Conservation (phyloP, 2,797 vertebrate genomes). For the Sebastiscus tertius region DNA sequence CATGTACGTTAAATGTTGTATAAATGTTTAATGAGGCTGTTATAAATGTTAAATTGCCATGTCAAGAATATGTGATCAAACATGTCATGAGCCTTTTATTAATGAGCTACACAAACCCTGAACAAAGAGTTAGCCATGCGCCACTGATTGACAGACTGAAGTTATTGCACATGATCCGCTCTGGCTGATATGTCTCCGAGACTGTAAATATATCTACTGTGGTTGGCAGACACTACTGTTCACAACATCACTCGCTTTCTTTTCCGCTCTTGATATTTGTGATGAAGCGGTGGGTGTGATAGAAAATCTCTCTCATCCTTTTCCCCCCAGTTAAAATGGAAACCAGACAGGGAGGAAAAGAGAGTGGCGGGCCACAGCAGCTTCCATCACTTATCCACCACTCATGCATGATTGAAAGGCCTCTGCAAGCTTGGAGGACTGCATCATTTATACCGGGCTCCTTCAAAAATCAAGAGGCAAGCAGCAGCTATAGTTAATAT, state of each 20-base stretch:
- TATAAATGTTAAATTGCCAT: slow-evolving; percentile 24
- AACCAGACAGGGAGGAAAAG: slow-evolving; percentile 67
- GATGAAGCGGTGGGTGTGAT: slow-evolving; percentile 70
- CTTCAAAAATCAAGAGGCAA: slow-evolving; percentile 72
- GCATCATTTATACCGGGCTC: slow-evolving; percentile 72
- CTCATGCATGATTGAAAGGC: slow-evolving; percentile 83
- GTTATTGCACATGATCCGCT: slow-evolving; percentile 49
- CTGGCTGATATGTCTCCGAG: slow-evolving; percentile 41
- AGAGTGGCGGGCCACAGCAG: slow-evolving; percentile 67
- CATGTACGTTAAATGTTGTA: slow-evolving; percentile 32
- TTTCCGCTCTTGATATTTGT: slow-evolving; percentile 66
- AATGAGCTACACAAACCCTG: slow-evolving; percentile 3
- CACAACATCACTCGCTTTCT: slow-evolving; percentile 58
- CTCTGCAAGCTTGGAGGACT: slow-evolving; percentile 71
- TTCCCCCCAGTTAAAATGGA: slow-evolving; percentile 69
- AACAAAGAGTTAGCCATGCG: slow-evolving; percentile 28
- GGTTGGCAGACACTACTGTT: slow-evolving; percentile 53
- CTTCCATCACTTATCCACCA: slow-evolving; percentile 78
- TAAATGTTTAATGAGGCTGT: slow-evolving; percentile 21
- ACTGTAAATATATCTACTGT: slow-evolving; percentile 52
- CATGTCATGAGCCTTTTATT: slow-evolving; percentile 23
- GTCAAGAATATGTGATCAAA: slow-evolving; percentile 39
- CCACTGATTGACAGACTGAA: slow-evolving; percentile 55
- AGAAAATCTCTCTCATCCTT: slow-evolving; percentile 73
- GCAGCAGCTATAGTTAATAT: slow-evolving; percentile 72